Conservation (phyloP, 2,888 invertebrate species). For the Macaria liturata region DNA sequence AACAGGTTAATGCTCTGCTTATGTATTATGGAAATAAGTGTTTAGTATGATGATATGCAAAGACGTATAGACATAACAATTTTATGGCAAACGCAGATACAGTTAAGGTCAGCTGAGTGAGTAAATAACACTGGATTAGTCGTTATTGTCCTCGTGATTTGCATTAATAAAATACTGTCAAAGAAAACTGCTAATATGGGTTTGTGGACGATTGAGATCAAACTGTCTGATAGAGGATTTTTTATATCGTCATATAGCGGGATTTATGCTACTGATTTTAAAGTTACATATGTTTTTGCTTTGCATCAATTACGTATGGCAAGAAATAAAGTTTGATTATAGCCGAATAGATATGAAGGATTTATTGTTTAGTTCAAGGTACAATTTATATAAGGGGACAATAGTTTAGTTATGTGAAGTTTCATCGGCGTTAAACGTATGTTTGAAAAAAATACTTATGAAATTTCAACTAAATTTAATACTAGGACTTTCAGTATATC, state of each 20-base stretch:
- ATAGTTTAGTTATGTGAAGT: too few species aligned
- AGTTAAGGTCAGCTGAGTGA: constrained; percentile 20
- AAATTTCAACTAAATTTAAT: too few species aligned
- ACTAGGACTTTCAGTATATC: too few species aligned
- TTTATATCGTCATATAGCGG: too few species aligned
- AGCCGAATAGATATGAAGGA: not conserved
- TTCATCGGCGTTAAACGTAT: too few species aligned
- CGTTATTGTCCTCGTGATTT: constrained; percentile 17
- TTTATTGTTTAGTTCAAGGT: too few species aligned
- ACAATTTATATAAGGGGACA: too few species aligned
- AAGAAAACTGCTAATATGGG: not conserved
- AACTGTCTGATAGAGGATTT: not conserved
- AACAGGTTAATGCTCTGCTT: constrained; percentile 38
- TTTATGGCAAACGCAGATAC: constrained; percentile 19
- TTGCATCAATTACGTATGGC: constrained; percentile 4
- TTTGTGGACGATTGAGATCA: not conserved
- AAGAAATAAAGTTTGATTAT: not conserved
- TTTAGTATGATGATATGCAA: constrained; percentile 17
- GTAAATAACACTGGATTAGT: constrained; percentile 22
- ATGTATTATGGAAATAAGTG: constrained; percentile 20
- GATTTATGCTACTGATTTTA: too few species aligned
- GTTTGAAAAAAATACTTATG: too few species aligned
- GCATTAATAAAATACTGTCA: constrained; percentile 8
- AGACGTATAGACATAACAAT: constrained; percentile 12
- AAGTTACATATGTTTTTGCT: not conserved